A percentile compares a stretch with the other conserved stretches of the same genome.
phyloP scores from a whole-genome alignment of 2,888 invertebrate species.

The Phymatocera aterrima region DNA sequence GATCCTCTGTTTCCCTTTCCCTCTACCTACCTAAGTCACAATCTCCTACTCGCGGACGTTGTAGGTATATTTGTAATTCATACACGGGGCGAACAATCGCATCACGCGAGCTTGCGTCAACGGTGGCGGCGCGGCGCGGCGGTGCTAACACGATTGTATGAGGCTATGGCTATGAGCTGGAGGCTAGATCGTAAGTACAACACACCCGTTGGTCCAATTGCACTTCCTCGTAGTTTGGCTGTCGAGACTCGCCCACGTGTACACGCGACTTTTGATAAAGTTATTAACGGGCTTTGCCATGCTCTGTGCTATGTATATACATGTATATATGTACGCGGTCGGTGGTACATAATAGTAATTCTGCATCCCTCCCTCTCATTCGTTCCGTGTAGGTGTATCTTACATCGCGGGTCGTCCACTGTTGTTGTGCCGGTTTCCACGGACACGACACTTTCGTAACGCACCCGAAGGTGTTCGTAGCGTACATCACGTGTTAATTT shows the following conservation, averaged over 20 bases:
- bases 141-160: neutral
- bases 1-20: no score
- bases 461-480: neutral
- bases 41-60: neutral
- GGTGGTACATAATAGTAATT: conserved; percentile 9
- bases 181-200: conserved; percentile 4
- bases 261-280: conserved; percentile 38
- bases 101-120: conserved; percentile 32
- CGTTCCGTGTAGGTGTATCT: no score
- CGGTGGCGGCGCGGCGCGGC: no score
- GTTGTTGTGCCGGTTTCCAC: neutral
- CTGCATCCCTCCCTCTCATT: neutral
- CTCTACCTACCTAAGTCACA: neutral
- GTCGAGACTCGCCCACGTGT: neutral
- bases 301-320: neutral
- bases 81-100: neutral
- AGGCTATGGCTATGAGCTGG: neutral
- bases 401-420: no score
- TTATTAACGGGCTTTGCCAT: conserved; percentile 25
- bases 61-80: neutral
- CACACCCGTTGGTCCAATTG: conserved; percentile 20
- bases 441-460: no score
- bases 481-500: conserved; percentile 29
- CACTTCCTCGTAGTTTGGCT: conserved; percentile 27
- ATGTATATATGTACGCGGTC: neutral